These are phyloP conservation scores for Pachymerium ferrugineum DNA, from an alignment of 2,888 invertebrate genomes.

Conservation along the genomic window DNA sequence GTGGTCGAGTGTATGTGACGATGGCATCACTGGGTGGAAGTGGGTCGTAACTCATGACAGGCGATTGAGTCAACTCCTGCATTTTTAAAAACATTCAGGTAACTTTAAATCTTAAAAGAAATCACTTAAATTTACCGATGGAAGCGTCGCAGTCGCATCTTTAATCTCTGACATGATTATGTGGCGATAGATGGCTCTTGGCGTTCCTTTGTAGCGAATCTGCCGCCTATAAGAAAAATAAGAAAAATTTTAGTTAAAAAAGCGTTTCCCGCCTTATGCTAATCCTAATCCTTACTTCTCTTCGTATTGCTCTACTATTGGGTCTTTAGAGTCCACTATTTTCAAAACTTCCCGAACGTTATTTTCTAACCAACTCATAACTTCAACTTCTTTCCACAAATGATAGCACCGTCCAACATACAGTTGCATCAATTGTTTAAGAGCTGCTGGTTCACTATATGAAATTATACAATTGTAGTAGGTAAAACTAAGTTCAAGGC, in stretches of 20 bases:
- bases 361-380: conserved; percentile 69
- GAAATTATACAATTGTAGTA: conserved; percentile 29
- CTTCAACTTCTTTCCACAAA: conserved; percentile 70
- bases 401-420: conserved; percentile 68
- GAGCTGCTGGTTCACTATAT: conserved; percentile 54
- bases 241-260: background rate
- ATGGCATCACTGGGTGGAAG: conserved; percentile 70
- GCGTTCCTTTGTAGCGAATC: conserved; percentile 59
- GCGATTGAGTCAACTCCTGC: conserved; percentile 52
- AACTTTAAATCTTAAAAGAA: background rate
- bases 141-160: conserved; percentile 57
- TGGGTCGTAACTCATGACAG: conserved; percentile 71
- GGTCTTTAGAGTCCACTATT: conserved; percentile 59
- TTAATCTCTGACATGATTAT: conserved; percentile 66
- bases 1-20: conserved; percentile 59
- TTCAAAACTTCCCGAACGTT: conserved; percentile 62
- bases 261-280: background rate
- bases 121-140: conserved; percentile 50
- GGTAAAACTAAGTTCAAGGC: background rate
- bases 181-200: conserved; percentile 63
- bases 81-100: conserved; percentile 35
- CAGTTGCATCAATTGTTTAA: conserved; percentile 64
- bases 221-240: conserved; percentile 48
- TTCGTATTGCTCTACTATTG: conserved; percentile 57
- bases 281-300: conserved; percentile 50